Percentiles rank a stretch among this genome's conserved stretches.
These are phyloP conservation scores for Euplexia lucipara DNA, from an alignment of 2,888 invertebrate species.

Conservation along the genomic window DNA sequence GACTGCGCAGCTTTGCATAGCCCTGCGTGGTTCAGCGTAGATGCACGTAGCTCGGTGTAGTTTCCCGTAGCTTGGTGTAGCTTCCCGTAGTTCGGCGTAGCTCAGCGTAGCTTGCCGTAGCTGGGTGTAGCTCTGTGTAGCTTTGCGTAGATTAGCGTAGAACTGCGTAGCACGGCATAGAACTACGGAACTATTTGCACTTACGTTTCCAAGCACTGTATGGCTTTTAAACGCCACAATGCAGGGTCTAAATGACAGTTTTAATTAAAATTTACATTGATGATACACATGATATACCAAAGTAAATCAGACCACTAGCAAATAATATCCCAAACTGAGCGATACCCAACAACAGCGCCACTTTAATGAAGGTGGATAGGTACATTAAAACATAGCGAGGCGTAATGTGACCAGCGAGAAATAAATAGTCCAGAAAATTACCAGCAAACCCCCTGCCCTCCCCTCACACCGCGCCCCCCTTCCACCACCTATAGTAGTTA, in stretches of 20 bases:
- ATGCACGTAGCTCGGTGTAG: neutral
- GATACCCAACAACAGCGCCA: constrained; percentile 43
- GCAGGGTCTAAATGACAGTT: too few species aligned
- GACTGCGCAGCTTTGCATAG: neutral
- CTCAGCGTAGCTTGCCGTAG: neutral
- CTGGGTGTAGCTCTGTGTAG: too few species aligned
- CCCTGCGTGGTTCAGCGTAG: neutral
- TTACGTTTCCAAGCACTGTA: too few species aligned
- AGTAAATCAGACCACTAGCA: constrained; percentile 2
- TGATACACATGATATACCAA: too few species aligned
- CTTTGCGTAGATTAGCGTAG: too few species aligned
- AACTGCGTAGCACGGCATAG: too few species aligned
- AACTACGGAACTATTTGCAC: too few species aligned
- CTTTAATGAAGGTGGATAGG: constrained; percentile 67
- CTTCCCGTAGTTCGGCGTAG: neutral
- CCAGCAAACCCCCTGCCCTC: constrained; percentile 56
- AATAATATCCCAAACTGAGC: constrained; percentile 22
- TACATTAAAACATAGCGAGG: constrained; percentile 68
- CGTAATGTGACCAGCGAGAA: constrained; percentile 78
- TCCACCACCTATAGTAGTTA: constrained; percentile 50
- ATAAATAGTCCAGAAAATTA: constrained; percentile 85
- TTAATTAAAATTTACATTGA: too few species aligned
- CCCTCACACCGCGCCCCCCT: constrained; percentile 14
- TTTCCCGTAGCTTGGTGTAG: neutral
- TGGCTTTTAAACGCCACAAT: too few species aligned